phyloP scores from a whole-genome alignment of 2,797 vertebrate genomes.

The Enteromius trimaculatus region DNA sequence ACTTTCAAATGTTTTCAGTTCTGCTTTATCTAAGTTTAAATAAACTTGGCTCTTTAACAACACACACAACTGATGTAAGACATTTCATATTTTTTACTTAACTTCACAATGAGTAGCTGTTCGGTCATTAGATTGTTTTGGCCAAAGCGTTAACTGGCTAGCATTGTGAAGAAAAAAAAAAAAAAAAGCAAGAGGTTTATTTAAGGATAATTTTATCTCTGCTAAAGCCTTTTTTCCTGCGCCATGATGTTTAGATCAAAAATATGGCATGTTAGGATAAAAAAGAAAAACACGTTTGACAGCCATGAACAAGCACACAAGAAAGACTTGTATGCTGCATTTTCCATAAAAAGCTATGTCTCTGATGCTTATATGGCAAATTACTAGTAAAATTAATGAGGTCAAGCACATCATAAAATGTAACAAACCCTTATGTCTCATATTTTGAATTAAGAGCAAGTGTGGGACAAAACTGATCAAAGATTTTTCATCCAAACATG shows the following conservation, averaged over 20 bases:
- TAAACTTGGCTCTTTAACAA: constrained; percentile 28
- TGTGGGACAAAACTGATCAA: background rate
- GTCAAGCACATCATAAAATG: background rate
- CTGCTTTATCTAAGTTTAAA: constrained; percentile 9
- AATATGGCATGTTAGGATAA: background rate
- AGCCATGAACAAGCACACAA: background rate
- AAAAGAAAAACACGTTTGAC: background rate
- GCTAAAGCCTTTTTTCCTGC: background rate
- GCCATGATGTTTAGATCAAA: background rate
- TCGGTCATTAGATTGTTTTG: constrained; percentile 12
- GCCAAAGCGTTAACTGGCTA: background rate
- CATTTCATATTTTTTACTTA: background rate
- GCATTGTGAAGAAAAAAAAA: background rate
- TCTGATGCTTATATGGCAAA: background rate
- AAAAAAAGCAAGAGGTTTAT: background rate
- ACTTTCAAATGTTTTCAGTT: background rate
- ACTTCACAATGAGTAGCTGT: constrained; percentile 6
- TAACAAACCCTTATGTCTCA: background rate
- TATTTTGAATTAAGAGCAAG: background rate
- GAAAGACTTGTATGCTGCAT: background rate
- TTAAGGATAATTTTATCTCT: background rate
- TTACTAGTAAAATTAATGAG: background rate
- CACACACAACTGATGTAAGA: constrained; percentile 1
- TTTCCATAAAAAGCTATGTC: background rate
- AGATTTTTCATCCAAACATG: background rate